These are phyloP conservation scores for Odontamblyopus lacepedii DNA, from an alignment of 2,797 vertebrate species.

Conservation along the genomic window DNA sequence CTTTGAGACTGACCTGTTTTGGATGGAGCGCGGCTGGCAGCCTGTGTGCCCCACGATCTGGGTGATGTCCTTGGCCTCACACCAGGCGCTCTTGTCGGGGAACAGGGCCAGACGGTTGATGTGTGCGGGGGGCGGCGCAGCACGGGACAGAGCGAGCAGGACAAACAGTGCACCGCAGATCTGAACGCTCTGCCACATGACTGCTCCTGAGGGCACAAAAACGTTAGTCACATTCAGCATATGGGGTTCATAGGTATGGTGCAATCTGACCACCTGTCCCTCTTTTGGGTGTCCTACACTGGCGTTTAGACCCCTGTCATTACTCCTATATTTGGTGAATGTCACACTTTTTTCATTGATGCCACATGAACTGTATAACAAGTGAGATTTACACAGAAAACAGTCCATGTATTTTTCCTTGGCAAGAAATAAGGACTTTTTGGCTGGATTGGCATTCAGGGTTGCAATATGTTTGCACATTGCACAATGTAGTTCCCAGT, in stretches of 20 bases:
- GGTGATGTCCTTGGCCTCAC: constrained; percentile 99
- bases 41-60: constrained; percentile 98
- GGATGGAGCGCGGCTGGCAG: constrained; percentile 95
- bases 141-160: constrained; percentile 80
- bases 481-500: no score
- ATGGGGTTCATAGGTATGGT: neutral
- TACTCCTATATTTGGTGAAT: no score
- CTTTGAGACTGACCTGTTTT: constrained; percentile 90
- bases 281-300: no score
- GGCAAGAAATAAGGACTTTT: no score
- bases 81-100: constrained; percentile 98
- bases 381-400: no score
- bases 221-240: constrained; percentile 20
- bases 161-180: constrained; percentile 80
- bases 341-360: no score
- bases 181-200: constrained; percentile 80
- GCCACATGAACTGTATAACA: no score
- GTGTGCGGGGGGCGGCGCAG: constrained; percentile 88
- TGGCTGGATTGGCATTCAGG: no score
- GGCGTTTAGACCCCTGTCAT: no score
- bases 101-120: constrained; percentile 97
- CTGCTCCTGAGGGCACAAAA: constrained; percentile 73
- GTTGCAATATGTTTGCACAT: no score
- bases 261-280: neutral
- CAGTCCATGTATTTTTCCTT: no score